Evolutionary conservation across 2,797 vertebrate genomes (phyloP), one percentile per base, ranked within the genome.

Genomic region (Myotis pilosus): DNA sequence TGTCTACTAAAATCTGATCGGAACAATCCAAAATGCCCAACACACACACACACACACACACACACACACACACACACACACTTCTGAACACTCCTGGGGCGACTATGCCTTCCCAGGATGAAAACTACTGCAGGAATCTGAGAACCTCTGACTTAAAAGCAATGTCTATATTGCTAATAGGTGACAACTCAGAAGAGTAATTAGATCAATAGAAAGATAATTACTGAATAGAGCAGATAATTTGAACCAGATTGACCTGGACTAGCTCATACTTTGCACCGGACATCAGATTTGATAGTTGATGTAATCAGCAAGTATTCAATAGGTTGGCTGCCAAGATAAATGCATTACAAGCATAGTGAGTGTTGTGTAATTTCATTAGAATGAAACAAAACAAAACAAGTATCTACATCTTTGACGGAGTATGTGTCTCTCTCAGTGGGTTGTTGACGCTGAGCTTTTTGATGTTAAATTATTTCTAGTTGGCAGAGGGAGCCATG

Each of bases 261-360:
- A 51, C 78, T 88, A 75, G 82, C 81, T 94, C 64, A 5, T 28
- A 71, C 20, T 57, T 78, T 74, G 64, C 28, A 41, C 36, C 4
- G 62, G 71, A 78, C 78, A 89, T 93, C 87, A 15, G 79, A 95
- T 74, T 25, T 78, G 90, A 96, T 36, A 44, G 51, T 13, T 95
- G 87, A 95, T 86, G 55, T 68, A 82, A 96, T 91, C 91, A 80
- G 41, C 30, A 71, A 53, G 22, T 66, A 72, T 51, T 82, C 84
- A 49, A 28, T 53, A 81, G 57, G 55, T 47, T 83, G 69, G 64
- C 64, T 79, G 88, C 88, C 57, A 85, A 91, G 92, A 92, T 85
- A 94, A 96, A 96, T 66, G 78, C 74, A 88, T 94, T 92, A 89
- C 28, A 36, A 90, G 41, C 74, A 41, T 84, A 93, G 74, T 66